Percentiles rank a stretch among this genome's conserved stretches.
phyloP scores from a whole-genome alignment of 2,888 invertebrate species.

The Uloborus plumipes region DNA sequence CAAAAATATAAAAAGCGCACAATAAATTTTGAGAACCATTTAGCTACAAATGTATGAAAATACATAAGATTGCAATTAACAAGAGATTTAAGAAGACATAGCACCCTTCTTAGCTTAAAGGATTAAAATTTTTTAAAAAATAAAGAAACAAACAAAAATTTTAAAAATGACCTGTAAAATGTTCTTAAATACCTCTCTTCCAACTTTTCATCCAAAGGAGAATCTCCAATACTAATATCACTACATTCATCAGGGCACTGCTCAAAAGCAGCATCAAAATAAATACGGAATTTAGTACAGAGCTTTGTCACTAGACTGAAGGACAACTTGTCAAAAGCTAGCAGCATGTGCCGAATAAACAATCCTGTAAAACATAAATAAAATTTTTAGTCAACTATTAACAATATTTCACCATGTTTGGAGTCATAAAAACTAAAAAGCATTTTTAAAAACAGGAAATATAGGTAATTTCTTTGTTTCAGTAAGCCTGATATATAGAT shows the following conservation, averaged over 20 bases:
- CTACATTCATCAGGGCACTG: constrained; percentile 15
- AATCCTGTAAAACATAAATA: constrained; percentile 75
- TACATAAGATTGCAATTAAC: too few species aligned
- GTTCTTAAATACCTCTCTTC: constrained; percentile 31
- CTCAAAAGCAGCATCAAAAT: constrained; percentile 74
- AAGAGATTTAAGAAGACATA: not conserved
- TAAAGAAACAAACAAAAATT: not conserved
- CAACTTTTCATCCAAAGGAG: constrained; percentile 21
- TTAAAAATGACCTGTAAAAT: not conserved
- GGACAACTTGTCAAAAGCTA: constrained; percentile 85
- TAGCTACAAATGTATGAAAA: too few species aligned
- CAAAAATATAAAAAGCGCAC: too few species aligned
- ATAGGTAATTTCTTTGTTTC: too few species aligned
- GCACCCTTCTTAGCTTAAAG: not conserved
- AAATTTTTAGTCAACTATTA: too few species aligned
- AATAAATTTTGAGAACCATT: too few species aligned
- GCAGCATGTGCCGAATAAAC: constrained; percentile 84
- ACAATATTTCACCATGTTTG: too few species aligned
- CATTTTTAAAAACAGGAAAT: too few species aligned
- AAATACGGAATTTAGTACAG: constrained; percentile 80
- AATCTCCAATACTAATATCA: constrained; percentile 28
- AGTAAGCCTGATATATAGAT: too few species aligned
- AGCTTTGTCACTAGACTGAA: constrained; percentile 86
- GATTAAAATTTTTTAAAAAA: not conserved
- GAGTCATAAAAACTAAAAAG: too few species aligned